Conservation (phyloP, 1,140 invertebrate species). For the Pectinophora gossypiella region DNA sequence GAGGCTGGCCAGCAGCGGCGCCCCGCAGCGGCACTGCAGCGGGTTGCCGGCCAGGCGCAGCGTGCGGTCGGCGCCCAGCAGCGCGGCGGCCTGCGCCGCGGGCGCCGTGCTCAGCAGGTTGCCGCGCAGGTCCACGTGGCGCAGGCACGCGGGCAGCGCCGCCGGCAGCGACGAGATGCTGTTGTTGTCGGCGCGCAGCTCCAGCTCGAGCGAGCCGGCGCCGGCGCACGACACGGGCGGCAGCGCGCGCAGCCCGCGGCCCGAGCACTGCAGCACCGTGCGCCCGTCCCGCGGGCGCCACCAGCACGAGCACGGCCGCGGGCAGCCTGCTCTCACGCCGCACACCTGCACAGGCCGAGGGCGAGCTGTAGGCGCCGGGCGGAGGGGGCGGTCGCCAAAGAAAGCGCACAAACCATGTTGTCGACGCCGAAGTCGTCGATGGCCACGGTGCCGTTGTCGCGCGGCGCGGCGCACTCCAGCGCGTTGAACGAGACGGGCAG, state of each 20-base stretch:
- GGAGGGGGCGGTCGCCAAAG: too few relatives aligned
- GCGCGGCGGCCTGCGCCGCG: constrained; percentile 7
- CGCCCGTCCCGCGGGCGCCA: not conserved
- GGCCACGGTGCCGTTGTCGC: not conserved
- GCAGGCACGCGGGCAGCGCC: not conserved
- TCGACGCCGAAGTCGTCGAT: not conserved
- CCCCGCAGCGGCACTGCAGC: constrained; percentile 79
- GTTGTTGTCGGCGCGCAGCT: not conserved
- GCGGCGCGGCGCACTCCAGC: not conserved
- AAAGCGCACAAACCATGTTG: too few relatives aligned
- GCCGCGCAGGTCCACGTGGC: constrained; percentile 17
- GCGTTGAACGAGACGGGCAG: not conserved
- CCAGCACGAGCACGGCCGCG: not conserved
- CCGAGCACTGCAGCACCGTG: not conserved
- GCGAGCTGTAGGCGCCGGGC: too few relatives aligned
- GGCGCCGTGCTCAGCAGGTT: constrained; percentile 9
- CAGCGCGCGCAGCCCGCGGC: not conserved
- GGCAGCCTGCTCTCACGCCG: not conserved
- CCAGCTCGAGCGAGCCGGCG: not conserved
- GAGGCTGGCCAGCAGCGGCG: constrained; percentile 49
- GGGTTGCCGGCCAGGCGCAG: constrained; percentile 78
- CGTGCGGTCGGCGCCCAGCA: constrained; percentile 14
- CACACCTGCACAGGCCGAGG: too few relatives aligned
- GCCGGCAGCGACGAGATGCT: constrained; percentile 1
- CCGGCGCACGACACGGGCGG: not conserved